Conservation (phyloP, 2,797 vertebrate species). For the Danio jaintianensis region DNA sequence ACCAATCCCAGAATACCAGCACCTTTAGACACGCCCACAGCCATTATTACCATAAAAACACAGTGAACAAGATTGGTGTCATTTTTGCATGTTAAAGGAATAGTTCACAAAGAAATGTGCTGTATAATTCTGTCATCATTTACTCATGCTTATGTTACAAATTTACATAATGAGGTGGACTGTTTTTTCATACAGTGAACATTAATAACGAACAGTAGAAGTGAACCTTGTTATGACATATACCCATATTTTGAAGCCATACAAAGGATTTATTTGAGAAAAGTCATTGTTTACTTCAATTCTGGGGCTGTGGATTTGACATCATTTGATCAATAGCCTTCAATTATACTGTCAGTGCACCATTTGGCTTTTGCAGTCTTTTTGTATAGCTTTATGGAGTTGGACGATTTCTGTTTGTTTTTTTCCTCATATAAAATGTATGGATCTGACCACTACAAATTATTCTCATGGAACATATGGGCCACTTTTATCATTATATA, state of each 20-base stretch:
- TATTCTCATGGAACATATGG: background rate
- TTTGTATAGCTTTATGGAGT: background rate
- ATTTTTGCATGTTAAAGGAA: background rate
- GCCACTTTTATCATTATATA: background rate
- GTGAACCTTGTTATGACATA: background rate
- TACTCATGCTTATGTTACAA: background rate
- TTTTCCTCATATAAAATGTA: background rate
- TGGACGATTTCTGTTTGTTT: background rate
- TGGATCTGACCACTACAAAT: no score
- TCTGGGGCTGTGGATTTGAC: background rate
- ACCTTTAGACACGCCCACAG: conserved; percentile 22
- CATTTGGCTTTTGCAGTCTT: background rate
- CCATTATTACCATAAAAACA: background rate
- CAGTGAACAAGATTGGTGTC: no score
- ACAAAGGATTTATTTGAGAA: background rate
- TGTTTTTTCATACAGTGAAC: background rate
- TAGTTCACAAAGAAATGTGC: background rate
- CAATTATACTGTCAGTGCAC: background rate
- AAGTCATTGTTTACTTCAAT: background rate
- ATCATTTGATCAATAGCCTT: background rate
- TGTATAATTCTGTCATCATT: background rate
- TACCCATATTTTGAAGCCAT: background rate
- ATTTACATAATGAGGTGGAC: background rate
- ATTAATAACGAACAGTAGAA: background rate
- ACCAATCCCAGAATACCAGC: conserved; percentile 33